Base-by-base conservation (phyloP, 2,888 invertebrate species). In the Hirtodrosophila alboralis region DNA sequence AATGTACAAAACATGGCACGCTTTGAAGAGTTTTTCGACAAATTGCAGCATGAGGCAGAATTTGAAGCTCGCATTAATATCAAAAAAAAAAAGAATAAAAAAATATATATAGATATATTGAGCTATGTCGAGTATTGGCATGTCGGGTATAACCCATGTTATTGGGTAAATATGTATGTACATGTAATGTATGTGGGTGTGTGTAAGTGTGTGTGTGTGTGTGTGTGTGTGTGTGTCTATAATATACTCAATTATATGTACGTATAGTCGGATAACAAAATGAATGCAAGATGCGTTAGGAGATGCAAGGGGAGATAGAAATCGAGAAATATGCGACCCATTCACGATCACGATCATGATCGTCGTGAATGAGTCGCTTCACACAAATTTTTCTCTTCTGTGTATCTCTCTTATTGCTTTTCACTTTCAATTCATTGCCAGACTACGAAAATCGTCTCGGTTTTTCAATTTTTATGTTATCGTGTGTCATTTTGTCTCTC, bases 1-100 rank as follows among this genome's bases (percentile, higher is more conserved):
- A 65, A 57, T 43, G 36, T 38, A 30, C 30, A 58, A 84, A 84
- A 78, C 79, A 84, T 79, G 79, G 85, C 79, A 79, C 83, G 71
- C 63, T 75, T 63, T 59, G 30, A 69, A 69, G 36, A 54, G 7
- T 21, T 44, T 21, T 44, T 41, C 12, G 33, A 37, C 12, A 63
- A 65, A 49, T 59, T 56, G 54, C 53, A 31, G 40, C 49, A 69
- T 66, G 66, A 72, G 34, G 37, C 52, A 34, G 21, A 56, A 53
- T 49, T 62, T 67, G 45, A 70, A 47, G 36, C 57, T 70, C 73
- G 68, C 68, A 61, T 57, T 51, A 34, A 58, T 49, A 62, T 27
- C 44, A 37, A 71, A 66, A 53, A 18, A 43, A 66, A 27, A 52
- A 47, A 48, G n/a, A n/a, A n/a, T n/a, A n/a, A n/a, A n/a, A n/a